phyloP scores from a whole-genome alignment of 2,888 invertebrate genomes.

The Chrysotoxum bicinctum region DNA sequence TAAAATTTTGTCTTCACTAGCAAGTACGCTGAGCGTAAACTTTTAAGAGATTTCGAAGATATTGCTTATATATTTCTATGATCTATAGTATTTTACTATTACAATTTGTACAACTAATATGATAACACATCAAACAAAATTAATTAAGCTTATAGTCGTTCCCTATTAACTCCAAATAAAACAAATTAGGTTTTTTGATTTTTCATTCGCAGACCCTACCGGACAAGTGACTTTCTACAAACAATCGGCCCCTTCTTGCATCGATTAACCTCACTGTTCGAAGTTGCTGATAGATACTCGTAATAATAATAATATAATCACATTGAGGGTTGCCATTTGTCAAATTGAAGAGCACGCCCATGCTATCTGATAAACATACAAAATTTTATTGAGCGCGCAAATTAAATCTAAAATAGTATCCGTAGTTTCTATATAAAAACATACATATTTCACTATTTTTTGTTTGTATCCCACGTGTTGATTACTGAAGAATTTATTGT shows the following conservation, averaged over 20 bases:
- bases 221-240: not conserved
- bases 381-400: not conserved
- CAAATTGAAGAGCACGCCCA: conserved; percentile 52
- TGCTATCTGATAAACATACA: conserved; percentile 22
- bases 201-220: not conserved
- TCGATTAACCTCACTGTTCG: conserved; percentile 27
- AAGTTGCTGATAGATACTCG: conserved; percentile 3
- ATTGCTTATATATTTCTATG: too few relatives aligned
- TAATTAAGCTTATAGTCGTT: too few relatives aligned
- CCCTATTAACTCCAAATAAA: too few relatives aligned
- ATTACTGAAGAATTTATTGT: conserved; percentile 15
- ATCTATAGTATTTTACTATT: too few relatives aligned
- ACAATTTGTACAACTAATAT: too few relatives aligned
- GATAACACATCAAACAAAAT: too few relatives aligned
- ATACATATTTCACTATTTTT: not conserved
- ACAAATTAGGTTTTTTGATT: not conserved
- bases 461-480: not conserved
- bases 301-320: conserved; percentile 28
- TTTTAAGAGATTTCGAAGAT: too few relatives aligned
- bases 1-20: too few relatives aligned
- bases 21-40: too few relatives aligned
- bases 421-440: not conserved
- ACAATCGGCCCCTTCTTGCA: not conserved
- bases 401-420: conserved; percentile 38
- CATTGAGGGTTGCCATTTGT: conserved; percentile 60